Percentiles rank a stretch among this genome's conserved stretches.
phyloP scores from a whole-genome alignment of 92 coral and sea anemone species.

The Parazoanthus atlanticus region DNA sequence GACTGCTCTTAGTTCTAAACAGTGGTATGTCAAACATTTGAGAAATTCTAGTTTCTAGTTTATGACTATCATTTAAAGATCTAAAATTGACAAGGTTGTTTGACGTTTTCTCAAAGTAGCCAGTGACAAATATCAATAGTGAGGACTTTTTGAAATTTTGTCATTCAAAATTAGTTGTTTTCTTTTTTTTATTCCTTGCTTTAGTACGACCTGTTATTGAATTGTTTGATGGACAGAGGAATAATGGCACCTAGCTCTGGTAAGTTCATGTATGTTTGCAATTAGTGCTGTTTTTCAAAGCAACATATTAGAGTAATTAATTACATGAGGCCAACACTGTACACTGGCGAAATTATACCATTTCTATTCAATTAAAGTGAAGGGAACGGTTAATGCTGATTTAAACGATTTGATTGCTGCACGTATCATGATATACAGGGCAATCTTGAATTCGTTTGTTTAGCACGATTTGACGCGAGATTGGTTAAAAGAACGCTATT shows the following conservation, averaged over 20 bases:
- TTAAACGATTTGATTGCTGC: too few species aligned
- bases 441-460: too few species aligned
- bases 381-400: too few species aligned
- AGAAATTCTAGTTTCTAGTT: too few species aligned
- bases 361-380: too few species aligned
- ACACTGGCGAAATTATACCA: background rate
- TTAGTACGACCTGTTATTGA: background rate
- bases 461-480: too few species aligned
- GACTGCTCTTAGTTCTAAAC: too few species aligned
- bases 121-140: background rate
- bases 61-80: too few species aligned
- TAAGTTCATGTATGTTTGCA: background rate
- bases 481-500: too few species aligned
- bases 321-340: background rate
- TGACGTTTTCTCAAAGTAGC: background rate
- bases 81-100: too few species aligned
- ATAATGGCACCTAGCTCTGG: background rate
- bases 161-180: background rate
- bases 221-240: conserved; percentile 30
- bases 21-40: too few species aligned
- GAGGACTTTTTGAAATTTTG: background rate
- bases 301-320: background rate
- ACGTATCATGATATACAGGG: too few species aligned
- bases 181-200: background rate
- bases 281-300: background rate